phyloP scores from a whole-genome alignment of 2,888 invertebrate genomes.

The Leptinotarsa rubiginosa region DNA sequence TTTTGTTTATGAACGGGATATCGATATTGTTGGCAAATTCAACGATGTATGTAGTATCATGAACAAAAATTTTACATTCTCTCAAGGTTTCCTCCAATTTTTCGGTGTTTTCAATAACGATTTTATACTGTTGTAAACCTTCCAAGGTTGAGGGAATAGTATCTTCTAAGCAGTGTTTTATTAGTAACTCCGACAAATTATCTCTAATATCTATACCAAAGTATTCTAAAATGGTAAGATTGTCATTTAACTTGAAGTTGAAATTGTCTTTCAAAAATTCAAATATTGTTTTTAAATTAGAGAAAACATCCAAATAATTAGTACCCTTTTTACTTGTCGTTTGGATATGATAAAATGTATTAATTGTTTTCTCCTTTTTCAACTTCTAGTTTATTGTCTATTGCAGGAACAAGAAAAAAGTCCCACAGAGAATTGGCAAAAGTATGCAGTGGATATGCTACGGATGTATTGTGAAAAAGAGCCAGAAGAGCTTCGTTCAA shows the following conservation, averaged over 20 bases:
- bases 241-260: conserved; percentile 66
- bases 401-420: conserved; percentile 71
- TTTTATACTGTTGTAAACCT: conserved; percentile 75
- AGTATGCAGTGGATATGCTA: conserved; percentile 67
- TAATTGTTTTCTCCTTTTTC: conserved; percentile 25
- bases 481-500: conserved; percentile 66
- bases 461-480: conserved; percentile 59
- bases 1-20: conserved; percentile 80
- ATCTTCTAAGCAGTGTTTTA: conserved; percentile 79
- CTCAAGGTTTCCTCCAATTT: conserved; percentile 75
- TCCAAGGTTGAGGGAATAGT: conserved; percentile 82
- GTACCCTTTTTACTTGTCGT: conserved; percentile 63
- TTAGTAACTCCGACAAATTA: conserved; percentile 74
- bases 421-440: conserved; percentile 73
- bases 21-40: conserved; percentile 82
- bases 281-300: conserved; percentile 71
- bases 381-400: conserved; percentile 59
- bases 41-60: conserved; percentile 71
- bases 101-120: conserved; percentile 74
- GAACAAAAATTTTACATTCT: conserved; percentile 70
- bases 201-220: conserved; percentile 71
- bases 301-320: conserved; percentile 70
- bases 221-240: conserved; percentile 68
- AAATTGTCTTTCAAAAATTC: conserved; percentile 71
- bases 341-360: conserved; percentile 25